Evolutionary conservation across 1,140 invertebrate species (phyloP).

Genomic region (Musca domestica): DNA sequence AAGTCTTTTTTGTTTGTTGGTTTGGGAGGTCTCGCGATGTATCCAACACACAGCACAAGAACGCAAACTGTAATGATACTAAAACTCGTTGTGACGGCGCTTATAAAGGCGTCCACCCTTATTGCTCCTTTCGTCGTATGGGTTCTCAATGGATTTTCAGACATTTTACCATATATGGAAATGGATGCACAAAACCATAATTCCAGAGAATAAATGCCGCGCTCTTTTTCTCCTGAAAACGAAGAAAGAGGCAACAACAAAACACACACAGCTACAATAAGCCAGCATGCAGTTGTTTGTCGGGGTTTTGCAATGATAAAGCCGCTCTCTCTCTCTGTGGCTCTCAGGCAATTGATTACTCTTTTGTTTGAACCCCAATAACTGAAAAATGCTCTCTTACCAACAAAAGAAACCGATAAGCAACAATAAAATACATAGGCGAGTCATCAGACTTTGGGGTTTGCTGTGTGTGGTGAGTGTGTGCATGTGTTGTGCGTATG

Average conservation of each 20-base stretch:
- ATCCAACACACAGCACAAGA: slow-evolving; percentile 51
- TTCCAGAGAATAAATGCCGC: slow-evolving; percentile 5
- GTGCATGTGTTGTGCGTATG: no score
- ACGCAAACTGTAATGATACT: slow-evolving; percentile 53
- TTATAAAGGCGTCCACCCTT: slow-evolving; percentile 28
- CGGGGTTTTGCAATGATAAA: not conserved
- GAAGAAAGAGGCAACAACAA: no score
- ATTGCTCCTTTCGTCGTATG: slow-evolving; percentile 38
- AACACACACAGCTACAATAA: not conserved
- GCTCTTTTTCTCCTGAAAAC: not conserved
- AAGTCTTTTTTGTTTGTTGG: slow-evolving; percentile 52
- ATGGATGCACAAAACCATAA: slow-evolving; percentile 25
- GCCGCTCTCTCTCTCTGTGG: not conserved
- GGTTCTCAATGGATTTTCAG: slow-evolving; percentile 34
- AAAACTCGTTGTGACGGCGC: slow-evolving; percentile 46
- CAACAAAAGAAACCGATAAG: no score
- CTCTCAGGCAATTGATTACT: no score
- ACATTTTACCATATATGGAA: slow-evolving; percentile 52
- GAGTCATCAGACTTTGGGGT: no score
- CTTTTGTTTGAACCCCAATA: no score
- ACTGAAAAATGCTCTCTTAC: no score
- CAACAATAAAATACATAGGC: no score
- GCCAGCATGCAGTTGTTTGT: not conserved
- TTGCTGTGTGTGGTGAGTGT: no score
- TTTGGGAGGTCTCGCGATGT: slow-evolving; percentile 45